Percentiles rank a stretch among this genome's conserved stretches.
Evolutionary conservation across 1,140 invertebrate genomes (phyloP).

Genomic region (Sarcophaga bullata): DNA sequence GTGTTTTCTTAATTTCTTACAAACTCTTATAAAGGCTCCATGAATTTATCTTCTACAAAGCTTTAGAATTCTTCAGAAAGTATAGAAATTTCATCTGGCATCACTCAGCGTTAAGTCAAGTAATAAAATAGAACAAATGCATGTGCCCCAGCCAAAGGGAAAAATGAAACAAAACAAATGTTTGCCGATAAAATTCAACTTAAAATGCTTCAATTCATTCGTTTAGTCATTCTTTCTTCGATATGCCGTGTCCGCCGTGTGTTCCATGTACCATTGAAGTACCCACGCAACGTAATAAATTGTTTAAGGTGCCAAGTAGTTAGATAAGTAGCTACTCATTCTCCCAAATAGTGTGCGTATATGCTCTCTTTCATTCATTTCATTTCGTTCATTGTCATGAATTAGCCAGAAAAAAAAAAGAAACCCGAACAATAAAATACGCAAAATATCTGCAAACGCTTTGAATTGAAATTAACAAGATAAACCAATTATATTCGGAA

Average conservation of each 20-base stretch:
- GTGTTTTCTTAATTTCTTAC: too few relatives aligned
- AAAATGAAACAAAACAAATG: conserved; percentile 18
- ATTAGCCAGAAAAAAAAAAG: too few relatives aligned
- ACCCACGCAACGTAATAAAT: conserved; percentile 33
- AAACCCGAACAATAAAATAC: background rate
- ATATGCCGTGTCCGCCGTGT: background rate
- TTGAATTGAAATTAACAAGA: conserved; percentile 5
- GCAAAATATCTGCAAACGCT: background rate
- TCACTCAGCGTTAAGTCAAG: background rate
- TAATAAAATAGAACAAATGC: background rate
- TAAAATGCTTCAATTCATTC: conserved; percentile 22
- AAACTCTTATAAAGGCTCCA: too few relatives aligned
- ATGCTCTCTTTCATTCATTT: background rate
- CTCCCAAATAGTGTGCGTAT: background rate
- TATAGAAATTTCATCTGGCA: background rate
- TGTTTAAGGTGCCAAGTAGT: conserved; percentile 8
- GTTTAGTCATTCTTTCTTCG: background rate
- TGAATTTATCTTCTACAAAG: too few relatives aligned
- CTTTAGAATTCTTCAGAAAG: too few relatives aligned
- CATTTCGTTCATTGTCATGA: background rate
- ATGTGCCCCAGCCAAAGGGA: background rate
- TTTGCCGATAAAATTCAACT: background rate
- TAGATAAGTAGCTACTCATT: background rate
- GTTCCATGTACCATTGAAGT: conserved; percentile 1
- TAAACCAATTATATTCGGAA: conserved; percentile 2